Conservation (phyloP, 2,797 vertebrate species). For the Trichosurus vulpecula region DNA sequence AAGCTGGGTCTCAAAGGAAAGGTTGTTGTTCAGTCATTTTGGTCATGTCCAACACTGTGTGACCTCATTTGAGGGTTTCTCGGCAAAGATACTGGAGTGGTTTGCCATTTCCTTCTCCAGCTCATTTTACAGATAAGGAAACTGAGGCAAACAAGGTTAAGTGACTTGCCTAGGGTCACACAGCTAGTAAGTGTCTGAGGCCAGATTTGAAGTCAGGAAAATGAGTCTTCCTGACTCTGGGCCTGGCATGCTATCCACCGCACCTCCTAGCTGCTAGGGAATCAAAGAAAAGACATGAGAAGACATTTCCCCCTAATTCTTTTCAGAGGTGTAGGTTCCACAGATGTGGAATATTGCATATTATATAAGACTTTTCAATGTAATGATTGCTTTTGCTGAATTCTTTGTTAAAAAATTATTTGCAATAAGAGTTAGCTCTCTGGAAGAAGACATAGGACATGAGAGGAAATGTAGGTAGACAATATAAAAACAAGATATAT, state of each 20-base stretch:
- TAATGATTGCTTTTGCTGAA: neutral
- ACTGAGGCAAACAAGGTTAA: neutral
- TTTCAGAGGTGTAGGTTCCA: neutral
- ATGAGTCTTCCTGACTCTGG: too few species aligned
- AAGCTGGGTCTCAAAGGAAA: neutral
- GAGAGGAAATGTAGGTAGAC: neutral
- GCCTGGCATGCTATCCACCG: neutral
- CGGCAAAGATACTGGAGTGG: neutral
- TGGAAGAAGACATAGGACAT: neutral
- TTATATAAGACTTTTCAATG: neutral
- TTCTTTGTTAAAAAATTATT: neutral
- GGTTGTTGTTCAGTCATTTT: neutral
- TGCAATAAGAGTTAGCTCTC: neutral
- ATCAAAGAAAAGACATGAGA: neutral
- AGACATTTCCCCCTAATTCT: neutral
- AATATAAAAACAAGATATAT: neutral
- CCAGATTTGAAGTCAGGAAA: neutral
- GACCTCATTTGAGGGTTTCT: neutral
- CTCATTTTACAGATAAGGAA: neutral
- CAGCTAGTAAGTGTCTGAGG: neutral
- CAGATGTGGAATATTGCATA: neutral
- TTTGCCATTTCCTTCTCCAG: neutral
- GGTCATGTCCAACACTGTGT: neutral
- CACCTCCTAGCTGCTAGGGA: neutral
- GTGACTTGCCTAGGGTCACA: neutral